These are phyloP conservation scores for Temnothorax unifasciatus DNA, from an alignment of 2,888 invertebrate genomes.

Conservation along the genomic window DNA sequence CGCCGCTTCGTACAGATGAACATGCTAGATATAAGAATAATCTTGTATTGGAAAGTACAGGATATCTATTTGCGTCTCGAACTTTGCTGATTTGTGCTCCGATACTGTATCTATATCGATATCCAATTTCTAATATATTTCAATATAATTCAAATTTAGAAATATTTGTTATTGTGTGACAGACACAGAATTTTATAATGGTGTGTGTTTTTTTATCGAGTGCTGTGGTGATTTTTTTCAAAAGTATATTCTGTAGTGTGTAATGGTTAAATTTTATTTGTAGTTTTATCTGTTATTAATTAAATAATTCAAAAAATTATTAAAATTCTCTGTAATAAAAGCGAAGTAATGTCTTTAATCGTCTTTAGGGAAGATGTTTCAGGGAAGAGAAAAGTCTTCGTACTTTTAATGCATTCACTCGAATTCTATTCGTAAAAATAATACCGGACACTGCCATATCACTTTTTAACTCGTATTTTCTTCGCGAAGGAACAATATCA, in stretches of 20 bases:
- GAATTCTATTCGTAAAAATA: constrained; percentile 13
- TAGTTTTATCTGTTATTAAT: neutral
- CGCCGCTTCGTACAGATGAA: neutral
- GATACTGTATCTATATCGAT: neutral
- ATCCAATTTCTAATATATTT: neutral
- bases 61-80: neutral
- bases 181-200: neutral
- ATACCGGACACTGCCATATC: neutral
- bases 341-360: neutral
- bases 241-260: neutral
- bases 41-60: constrained; percentile 16
- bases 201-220: neutral
- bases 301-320: neutral
- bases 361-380: neutral
- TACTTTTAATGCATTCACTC: neutral
- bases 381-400: neutral
- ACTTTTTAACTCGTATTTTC: neutral
- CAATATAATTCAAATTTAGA: neutral
- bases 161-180: neutral
- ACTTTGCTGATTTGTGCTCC: neutral
- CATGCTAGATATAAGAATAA: neutral
- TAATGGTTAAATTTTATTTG: neutral
- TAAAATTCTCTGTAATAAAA: neutral
- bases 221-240: neutral
- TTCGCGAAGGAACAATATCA: neutral